Evolutionary conservation across 2,888 invertebrate species (phyloP), one percentile per base, ranked within the genome.

Genomic region (Drosophila mettleri): DNA sequence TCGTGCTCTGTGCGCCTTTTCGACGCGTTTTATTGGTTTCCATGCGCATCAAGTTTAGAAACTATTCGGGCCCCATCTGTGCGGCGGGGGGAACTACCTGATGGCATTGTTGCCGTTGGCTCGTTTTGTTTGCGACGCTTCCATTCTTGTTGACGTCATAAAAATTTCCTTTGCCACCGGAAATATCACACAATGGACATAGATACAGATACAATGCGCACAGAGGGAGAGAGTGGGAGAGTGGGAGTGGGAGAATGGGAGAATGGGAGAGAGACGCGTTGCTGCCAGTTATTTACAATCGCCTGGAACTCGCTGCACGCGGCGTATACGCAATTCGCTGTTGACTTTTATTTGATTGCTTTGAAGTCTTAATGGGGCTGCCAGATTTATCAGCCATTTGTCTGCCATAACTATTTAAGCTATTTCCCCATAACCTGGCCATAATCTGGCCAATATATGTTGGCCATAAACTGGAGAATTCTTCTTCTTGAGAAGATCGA

Each of bases 121-220:
- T n/a, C 53, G 45, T 18, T 18, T 38, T 46, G 57, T 61, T 55
- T 7, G 57, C 45, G 58, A 51, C 29, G 22, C 52, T 67, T 61
- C 70, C 70, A 55, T 53, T 63, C 49, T 54, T 49, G 68, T 77
- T 83, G 86, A 86, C 63, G 80, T 87, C 88, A 87, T 85, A 81
- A 71, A 87, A 87, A 78, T 87, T 85, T 87, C 82, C 86, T 85
- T 73, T 64, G 60, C 62, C 74, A 82, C 82, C 82, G 82, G 82
- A 83, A 85, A 87, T 87, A 67, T 79, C 74, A 49, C 52, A 85
- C 82, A 83, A 87, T 85, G 70, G 68, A 33, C 46, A 51, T 36
- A 62, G 57, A 45, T 57, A 52, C 27, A 54, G 14, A 41, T 20
- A 49, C 43, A 53, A 18, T 43, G 24, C 52, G 65, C 31, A n/a